Conservation (phyloP, 1,140 invertebrate species). For the Nomia melanderi region DNA sequence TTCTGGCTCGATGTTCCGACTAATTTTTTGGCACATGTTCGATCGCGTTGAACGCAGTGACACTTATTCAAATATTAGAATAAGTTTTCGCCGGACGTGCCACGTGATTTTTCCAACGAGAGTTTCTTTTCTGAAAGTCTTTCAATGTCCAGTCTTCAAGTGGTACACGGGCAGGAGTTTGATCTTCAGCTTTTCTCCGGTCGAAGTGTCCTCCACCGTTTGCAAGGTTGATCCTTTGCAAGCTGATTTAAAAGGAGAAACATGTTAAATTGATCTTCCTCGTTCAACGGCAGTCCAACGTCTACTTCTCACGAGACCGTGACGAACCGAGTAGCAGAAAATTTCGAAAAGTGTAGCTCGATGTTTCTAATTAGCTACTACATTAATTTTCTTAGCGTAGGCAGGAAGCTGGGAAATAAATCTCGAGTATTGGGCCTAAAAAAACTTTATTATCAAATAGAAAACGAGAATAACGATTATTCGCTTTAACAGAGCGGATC, state of each 20-base stretch:
- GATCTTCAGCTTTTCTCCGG: not conserved
- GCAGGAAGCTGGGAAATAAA: not conserved
- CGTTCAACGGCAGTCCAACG: not conserved
- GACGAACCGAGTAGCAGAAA: no score
- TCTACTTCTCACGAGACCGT: no score
- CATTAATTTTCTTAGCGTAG: no score
- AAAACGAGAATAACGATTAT: slow-evolving; percentile 44
- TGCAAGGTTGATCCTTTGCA: not conserved
- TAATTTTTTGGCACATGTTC: not conserved
- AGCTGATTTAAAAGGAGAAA: slow-evolving; percentile 38
- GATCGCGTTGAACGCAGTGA: no score
- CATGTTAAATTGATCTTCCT: slow-evolving; percentile 14
- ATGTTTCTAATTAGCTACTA: no score
- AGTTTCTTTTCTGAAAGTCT: slow-evolving; percentile 17
- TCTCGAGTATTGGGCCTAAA: not conserved
- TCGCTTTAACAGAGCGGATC: slow-evolving; percentile 35
- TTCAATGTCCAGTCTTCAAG: slow-evolving; percentile 29
- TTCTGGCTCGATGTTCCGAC: not conserved
- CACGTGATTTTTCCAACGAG: not conserved
- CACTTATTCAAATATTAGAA: no score
- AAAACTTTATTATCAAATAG: slow-evolving; percentile 36
- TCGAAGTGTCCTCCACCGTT: not conserved
- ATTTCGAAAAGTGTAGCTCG: no score
- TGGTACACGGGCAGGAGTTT: not conserved
- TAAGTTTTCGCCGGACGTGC: no score